Percentiles rank a stretch among this genome's conserved stretches.
Conservation (phyloP, 2,113 vertebrate genomes). For the Poeciliopsis prolifica region DNA sequence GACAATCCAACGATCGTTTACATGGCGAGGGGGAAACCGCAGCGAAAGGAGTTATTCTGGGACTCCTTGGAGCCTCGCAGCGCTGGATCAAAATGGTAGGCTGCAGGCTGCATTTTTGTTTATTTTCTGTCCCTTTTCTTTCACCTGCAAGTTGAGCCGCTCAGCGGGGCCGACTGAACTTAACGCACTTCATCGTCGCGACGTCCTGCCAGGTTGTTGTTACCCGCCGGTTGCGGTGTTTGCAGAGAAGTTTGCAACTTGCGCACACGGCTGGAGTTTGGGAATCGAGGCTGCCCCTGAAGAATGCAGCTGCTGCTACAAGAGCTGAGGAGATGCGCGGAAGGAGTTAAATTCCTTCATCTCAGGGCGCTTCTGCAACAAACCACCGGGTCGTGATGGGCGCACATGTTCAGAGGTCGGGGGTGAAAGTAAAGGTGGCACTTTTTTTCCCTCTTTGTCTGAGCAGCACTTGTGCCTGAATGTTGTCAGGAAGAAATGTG, state of each 20-base stretch:
- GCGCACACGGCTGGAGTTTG: constrained; percentile 59
- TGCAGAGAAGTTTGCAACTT: constrained; percentile 76
- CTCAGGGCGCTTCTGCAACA: constrained; percentile 54
- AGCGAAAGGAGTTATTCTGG: constrained; percentile 79
- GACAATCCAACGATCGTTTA: constrained; percentile 76
- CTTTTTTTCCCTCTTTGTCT: background rate
- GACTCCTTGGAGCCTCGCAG: constrained; percentile 81
- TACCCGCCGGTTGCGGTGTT: constrained; percentile 9
- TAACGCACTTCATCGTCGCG: constrained; percentile 46
- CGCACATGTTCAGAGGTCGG: constrained; percentile 49
- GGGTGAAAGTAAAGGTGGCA: constrained; percentile 22
- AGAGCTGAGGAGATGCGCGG: constrained; percentile 71
- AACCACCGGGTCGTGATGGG: constrained; percentile 69
- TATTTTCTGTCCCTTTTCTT: constrained; percentile 40
- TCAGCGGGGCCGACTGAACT: constrained; percentile 76
- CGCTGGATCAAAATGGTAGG: constrained; percentile 86
- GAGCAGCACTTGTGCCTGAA: constrained; percentile 42
- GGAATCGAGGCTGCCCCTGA: constrained; percentile 56
- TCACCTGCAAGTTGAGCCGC: constrained; percentile 69
- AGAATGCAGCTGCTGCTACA: constrained; percentile 69
- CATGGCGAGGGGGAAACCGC: constrained; percentile 82
- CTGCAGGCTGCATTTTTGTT: constrained; percentile 66
- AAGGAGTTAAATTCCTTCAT: constrained; percentile 80
- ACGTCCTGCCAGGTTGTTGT: constrained; percentile 26
- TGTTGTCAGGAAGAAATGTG: background rate